phyloP scores from a whole-genome alignment of 2,888 invertebrate genomes.

The Stenodema calcarata region DNA sequence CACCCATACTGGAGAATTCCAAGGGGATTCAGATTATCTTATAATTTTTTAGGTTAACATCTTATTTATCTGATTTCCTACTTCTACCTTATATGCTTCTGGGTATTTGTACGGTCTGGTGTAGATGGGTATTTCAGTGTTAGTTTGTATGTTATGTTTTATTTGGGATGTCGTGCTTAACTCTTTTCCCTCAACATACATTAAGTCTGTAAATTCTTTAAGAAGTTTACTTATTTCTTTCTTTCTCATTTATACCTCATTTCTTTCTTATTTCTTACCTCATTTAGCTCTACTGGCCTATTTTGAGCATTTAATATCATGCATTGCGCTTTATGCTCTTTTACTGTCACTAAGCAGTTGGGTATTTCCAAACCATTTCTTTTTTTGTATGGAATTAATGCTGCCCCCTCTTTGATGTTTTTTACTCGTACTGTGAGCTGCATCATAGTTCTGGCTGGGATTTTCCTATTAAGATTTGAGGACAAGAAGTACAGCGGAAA shows the following conservation, averaged over 20 bases:
- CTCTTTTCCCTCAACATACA: conserved; percentile 58
- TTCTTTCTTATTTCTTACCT: conserved; percentile 58
- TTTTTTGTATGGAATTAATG: no score
- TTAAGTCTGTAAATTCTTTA: conserved; percentile 58
- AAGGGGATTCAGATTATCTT: conserved; percentile 23
- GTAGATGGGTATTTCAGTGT: conserved; percentile 58
- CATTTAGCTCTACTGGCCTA: conserved; percentile 54
- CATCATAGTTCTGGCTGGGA: no score
- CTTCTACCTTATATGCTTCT: conserved; percentile 59
- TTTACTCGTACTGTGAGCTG: no score
- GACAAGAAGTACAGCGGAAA: not conserved
- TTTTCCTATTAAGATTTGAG: no score
- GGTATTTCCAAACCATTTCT: no score
- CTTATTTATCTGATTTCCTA: conserved; percentile 59
- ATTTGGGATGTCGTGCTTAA: conserved; percentile 58
- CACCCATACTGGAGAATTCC: conserved; percentile 37
- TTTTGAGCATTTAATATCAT: no score
- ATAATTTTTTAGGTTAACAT: conserved; percentile 59
- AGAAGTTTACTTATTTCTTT: no score
- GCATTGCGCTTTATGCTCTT: no score
- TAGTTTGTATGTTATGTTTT: conserved; percentile 60
- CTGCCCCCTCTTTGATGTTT: no score
- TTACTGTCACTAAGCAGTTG: no score
- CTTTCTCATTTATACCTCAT: conserved; percentile 55
- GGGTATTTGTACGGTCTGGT: conserved; percentile 60